Evolutionary conservation across 2,797 vertebrate species (phyloP), one percentile per base, ranked within the genome.

Genomic region (Gephyroberyx darwinii): DNA sequence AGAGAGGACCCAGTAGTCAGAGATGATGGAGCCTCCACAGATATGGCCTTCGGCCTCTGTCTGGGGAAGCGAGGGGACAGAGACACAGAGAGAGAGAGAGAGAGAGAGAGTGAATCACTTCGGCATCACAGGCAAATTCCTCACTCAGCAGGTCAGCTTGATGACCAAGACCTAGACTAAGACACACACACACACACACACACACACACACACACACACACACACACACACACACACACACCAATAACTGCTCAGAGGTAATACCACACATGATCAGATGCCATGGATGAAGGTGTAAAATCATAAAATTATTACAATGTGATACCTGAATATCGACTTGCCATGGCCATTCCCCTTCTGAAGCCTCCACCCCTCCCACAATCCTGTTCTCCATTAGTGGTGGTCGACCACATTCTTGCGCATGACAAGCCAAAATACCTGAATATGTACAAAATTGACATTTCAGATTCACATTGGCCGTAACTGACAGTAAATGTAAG

Each of bases 21-120:
- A 14, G 68, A 95, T 93, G 80, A 95, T 69, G 54, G 92, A 90
- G 62, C 93, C 94, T 77, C 94, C 94, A 71, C 93, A 95, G 60
- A 93, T 14, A 55, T 94, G 93, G 56, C 5, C 53, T 0, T 0
- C 0, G 0, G 0, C 0, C 0, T 0, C 0, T 30, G 2, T 77
- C 93, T 95, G 79, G 13, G 26, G 26, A 26, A 26, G 26, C 26
- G 26, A 26, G 26, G 26, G 26, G 26, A 26, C 26, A 26, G 26
- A 26, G 22, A 26, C 1, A 26, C 22, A 84, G n/a, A 85, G 12
- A 19, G 48, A 54, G 47, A 19, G 30, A 26, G 4, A 26, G 22
- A 26, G 33, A 39, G 17, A 61, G 57, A 33, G 7, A 55, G 69
- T 81, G 78, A 89, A 73, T 79, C 81, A 87, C 58, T 19, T 71